Evolutionary conservation across 2,113 vertebrate species (phyloP).

Genomic region (Ibidorhyncha struthersii): DNA sequence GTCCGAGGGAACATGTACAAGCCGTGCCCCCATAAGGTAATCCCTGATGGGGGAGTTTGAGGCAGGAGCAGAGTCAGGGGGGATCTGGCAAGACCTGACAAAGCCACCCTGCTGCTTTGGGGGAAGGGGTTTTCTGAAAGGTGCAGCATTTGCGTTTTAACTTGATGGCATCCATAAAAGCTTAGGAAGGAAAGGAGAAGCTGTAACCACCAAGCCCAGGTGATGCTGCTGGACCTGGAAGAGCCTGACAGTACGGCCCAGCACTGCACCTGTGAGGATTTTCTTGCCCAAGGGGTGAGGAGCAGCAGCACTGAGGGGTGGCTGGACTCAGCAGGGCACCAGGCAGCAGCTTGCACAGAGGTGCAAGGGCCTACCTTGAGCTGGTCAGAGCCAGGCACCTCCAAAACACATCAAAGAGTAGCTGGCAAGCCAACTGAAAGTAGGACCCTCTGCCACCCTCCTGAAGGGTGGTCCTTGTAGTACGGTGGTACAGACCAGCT

Average conservation of each 20-base stretch:
- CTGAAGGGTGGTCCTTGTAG: neutral
- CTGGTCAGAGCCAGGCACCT: neutral
- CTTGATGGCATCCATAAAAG: neutral
- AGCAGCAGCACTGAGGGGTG: neutral
- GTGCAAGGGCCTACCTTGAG: neutral
- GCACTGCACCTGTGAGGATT: neutral
- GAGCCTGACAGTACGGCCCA: neutral
- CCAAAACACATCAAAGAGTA: neutral
- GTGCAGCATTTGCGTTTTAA: neutral
- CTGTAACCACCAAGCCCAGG: neutral
- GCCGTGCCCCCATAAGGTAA: accelerated
- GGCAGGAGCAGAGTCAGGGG: too few species aligned
- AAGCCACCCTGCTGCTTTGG: neutral
- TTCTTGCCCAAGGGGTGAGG: neutral
- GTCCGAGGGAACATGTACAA: accelerated
- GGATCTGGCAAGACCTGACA: neutral
- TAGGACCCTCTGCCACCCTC: neutral
- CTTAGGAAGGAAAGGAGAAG: neutral
- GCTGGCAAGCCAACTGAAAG: neutral
- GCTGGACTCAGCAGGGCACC: neutral
- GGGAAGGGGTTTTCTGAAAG: neutral
- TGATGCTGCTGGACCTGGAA: neutral
- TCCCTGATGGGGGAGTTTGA: neutral
- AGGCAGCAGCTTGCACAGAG: neutral
- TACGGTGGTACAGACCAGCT: neutral